Evolutionary conservation across 2,797 vertebrate species (phyloP).

Genomic region (Alcedo atthis): DNA sequence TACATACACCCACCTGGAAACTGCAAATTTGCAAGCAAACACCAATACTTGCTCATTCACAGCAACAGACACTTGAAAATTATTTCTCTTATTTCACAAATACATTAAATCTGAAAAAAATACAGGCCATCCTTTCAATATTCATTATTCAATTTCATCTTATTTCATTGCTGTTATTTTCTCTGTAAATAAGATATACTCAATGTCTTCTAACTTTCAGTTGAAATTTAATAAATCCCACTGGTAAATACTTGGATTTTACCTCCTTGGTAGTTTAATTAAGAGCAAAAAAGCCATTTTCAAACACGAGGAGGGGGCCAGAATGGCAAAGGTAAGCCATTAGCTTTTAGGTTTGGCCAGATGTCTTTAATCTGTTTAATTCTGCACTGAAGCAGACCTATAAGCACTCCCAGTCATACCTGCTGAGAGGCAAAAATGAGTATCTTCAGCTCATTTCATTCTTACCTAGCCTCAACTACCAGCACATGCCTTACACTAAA

Average conservation of each 20-base stretch:
- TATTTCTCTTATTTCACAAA: not conserved
- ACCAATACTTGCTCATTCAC: not conserved
- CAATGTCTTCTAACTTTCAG: not conserved
- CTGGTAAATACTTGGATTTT: not conserved
- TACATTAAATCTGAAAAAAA: not conserved
- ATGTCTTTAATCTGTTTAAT: not conserved
- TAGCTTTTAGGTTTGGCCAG: not conserved
- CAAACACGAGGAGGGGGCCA: not conserved
- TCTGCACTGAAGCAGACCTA: not conserved
- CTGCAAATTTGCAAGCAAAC: not conserved
- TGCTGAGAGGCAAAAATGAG: not conserved
- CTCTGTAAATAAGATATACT: not conserved
- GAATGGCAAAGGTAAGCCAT: not conserved
- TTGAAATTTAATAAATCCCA: not conserved
- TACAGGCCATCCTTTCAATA: not conserved
- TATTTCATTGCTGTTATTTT: not conserved
- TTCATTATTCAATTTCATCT: not conserved
- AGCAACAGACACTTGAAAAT: not conserved
- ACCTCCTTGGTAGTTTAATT: not conserved
- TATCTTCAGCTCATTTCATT: not conserved
- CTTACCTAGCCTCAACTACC: not conserved
- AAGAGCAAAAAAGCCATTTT: not conserved
- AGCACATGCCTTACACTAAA: not conserved
- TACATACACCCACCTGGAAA: not conserved
- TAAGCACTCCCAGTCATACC: not conserved